These are phyloP conservation scores for Neopelma chrysocephalum DNA, from an alignment of 2,797 vertebrate species.

Conservation along the genomic window DNA sequence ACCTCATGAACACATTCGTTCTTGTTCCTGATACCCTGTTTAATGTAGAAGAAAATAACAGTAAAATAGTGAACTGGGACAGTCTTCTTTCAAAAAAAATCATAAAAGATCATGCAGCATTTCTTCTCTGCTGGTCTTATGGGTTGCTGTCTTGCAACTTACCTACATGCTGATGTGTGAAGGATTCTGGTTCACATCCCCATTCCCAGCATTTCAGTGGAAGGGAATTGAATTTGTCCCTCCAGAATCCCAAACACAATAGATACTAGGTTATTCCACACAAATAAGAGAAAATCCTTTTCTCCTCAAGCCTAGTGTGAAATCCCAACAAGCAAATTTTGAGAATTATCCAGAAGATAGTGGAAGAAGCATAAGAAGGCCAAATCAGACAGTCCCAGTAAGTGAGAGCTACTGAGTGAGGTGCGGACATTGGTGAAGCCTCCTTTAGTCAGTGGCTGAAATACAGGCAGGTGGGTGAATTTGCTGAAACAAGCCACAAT, in stretches of 20 bases:
- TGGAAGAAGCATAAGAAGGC: not conserved
- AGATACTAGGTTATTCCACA: not conserved
- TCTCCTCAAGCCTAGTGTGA: not conserved
- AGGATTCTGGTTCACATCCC: not conserved
- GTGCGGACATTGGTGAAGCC: not conserved
- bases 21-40: constrained; percentile 90
- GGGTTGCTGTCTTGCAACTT: not conserved
- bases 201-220: not conserved
- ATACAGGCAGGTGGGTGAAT: not conserved
- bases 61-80: not conserved
- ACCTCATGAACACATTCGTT: constrained; percentile 91
- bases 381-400: not conserved
- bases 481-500: not conserved
- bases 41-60: not conserved
- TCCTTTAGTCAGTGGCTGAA: not conserved
- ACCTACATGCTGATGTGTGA: not conserved
- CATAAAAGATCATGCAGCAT: not conserved
- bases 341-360: not conserved
- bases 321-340: not conserved
- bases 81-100: not conserved
- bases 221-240: not conserved
- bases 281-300: not conserved
- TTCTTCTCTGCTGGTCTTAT: not conserved
- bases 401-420: not conserved
- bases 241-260: not conserved